Conservation (phyloP, 2,113 vertebrate species). For the Colius striatus region DNA sequence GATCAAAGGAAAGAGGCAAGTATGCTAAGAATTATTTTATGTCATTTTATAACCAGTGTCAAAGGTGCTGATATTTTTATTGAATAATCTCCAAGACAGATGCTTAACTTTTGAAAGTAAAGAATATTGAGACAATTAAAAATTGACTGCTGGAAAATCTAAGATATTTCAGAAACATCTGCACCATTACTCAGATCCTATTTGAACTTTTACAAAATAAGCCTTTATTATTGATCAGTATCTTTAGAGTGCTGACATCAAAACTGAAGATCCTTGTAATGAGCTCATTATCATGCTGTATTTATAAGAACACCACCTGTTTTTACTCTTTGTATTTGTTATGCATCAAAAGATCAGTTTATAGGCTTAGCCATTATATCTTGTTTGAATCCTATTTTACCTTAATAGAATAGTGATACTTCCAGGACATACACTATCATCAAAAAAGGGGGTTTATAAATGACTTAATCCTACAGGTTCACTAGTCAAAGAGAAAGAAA, state of each 20-base stretch:
- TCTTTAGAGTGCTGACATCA: conserved; percentile 14
- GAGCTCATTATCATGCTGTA: conserved; percentile 14
- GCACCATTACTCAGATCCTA: not conserved
- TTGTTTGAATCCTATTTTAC: not conserved
- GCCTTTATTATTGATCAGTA: conserved; percentile 27
- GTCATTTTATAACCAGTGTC: not conserved
- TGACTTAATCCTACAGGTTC: not conserved
- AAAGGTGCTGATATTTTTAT: not conserved
- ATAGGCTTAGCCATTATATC: not conserved
- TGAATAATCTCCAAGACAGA: not conserved
- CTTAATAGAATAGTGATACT: not conserved
- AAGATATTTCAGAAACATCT: conserved; percentile 12
- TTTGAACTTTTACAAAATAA: conserved; percentile 13
- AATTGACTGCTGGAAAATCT: not conserved
- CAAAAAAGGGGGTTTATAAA: not conserved
- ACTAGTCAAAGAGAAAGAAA: not conserved
- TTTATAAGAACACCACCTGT: conserved; percentile 3
- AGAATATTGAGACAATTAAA: not conserved
- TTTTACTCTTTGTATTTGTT: conserved; percentile 11
- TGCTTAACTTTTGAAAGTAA: not conserved
- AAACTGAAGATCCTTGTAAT: conserved; percentile 42
- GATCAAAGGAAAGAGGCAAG: not conserved
- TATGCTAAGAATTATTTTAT: not conserved
- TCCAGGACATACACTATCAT: not conserved
- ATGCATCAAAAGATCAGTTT: conserved; percentile 18